Evolutionary conservation across 2,888 invertebrate genomes (phyloP).

Genomic region (Sinotaia quadrata): DNA sequence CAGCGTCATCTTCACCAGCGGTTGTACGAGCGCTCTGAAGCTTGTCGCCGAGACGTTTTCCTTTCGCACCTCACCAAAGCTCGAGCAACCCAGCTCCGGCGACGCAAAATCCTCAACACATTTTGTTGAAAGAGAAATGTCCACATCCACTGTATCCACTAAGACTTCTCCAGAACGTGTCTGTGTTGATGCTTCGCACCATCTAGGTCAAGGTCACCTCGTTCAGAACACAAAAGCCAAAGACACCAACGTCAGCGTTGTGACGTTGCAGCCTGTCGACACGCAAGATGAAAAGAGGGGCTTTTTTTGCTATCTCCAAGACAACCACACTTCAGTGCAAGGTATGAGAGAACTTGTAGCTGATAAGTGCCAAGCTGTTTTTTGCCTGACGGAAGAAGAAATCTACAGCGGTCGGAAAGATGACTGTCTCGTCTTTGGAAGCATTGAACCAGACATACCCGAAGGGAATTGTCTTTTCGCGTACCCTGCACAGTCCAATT

Average conservation of each 20-base stretch:
- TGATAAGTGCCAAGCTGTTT: slow-evolving; percentile 42
- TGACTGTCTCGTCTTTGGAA: slow-evolving; percentile 10
- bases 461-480: slow-evolving; percentile 77
- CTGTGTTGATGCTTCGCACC: background rate
- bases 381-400: slow-evolving; percentile 54
- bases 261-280: background rate
- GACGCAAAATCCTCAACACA: background rate
- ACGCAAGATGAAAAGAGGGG: slow-evolving; percentile 71
- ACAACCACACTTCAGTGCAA: slow-evolving; percentile 96
- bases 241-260: background rate
- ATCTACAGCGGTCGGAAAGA: slow-evolving; percentile 26
- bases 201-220: background rate
- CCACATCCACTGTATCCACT: background rate
- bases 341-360: slow-evolving; percentile 87
- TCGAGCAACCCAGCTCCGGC: background rate
- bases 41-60: slow-evolving; percentile 85
- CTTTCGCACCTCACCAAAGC: slow-evolving; percentile 15
- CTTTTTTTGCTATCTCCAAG: slow-evolving; percentile 85
- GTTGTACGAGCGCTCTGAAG: slow-evolving; percentile 91
- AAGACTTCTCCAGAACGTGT: background rate
- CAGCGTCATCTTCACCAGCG: slow-evolving; percentile 92
- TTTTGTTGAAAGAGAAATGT: background rate
- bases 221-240: background rate
- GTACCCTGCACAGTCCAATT: slow-evolving; percentile 95
- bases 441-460: background rate